phyloP scores from a whole-genome alignment of 2,113 vertebrate genomes.

The Anhinga anhinga region DNA sequence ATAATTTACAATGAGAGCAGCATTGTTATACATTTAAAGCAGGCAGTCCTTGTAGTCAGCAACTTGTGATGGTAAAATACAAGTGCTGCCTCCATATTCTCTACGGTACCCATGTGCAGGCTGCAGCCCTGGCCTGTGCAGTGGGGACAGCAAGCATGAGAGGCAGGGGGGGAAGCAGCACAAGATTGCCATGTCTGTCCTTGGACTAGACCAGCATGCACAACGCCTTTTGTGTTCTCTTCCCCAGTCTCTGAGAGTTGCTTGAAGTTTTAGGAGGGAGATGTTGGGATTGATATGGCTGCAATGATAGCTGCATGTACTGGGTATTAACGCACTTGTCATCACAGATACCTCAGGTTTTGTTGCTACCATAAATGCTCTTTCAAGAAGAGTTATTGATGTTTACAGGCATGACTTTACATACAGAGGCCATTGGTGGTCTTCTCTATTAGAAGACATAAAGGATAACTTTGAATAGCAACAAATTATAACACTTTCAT shows the following conservation, averaged over 20 bases:
- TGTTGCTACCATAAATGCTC: background rate
- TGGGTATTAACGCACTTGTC: background rate
- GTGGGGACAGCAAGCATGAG: accelerated
- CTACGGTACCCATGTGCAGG: background rate
- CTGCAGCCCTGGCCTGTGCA: background rate
- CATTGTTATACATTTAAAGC: constrained; percentile 1
- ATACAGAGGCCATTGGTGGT: background rate
- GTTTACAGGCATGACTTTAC: background rate
- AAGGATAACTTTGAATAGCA: background rate
- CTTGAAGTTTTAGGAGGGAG: background rate
- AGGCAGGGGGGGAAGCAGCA: background rate
- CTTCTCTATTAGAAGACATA: background rate
- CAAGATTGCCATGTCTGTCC: background rate
- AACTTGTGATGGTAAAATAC: background rate
- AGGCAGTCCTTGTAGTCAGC: background rate
- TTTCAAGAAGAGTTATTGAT: background rate
- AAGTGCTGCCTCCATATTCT: background rate
- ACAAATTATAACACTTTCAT: background rate
- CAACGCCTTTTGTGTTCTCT: background rate
- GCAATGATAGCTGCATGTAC: background rate
- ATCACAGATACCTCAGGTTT: background rate
- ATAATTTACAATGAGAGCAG: background rate
- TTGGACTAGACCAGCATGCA: background rate
- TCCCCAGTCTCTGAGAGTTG: background rate
- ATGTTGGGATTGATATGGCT: background rate